phyloP scores from a whole-genome alignment of 1,140 invertebrate genomes.

The Aradophagus sp. region DNA sequence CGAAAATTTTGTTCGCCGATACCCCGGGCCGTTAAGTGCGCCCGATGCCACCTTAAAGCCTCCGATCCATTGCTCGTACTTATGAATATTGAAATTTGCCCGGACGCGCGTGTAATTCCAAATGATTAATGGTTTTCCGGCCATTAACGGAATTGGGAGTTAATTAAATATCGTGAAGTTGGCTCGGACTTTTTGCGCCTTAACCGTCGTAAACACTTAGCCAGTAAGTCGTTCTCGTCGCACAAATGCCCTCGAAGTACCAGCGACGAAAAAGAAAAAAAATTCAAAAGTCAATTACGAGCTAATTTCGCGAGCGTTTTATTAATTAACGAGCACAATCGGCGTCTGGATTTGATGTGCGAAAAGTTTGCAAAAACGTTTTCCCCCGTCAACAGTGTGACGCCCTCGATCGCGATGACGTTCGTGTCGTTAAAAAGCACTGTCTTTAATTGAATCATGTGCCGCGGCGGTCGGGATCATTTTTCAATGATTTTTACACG shows the following conservation, averaged over 20 bases:
- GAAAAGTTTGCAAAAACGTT: too few species aligned
- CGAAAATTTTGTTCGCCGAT: conserved; percentile 21
- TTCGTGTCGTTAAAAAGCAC: too few species aligned
- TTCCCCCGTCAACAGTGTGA: too few species aligned
- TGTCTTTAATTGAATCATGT: not conserved
- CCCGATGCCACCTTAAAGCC: too few species aligned
- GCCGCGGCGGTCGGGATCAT: too few species aligned
- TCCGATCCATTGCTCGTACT: conserved; percentile 32
- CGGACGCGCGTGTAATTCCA: conserved; percentile 22
- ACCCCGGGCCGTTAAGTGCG: conserved; percentile 35
- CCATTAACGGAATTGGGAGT: conserved; percentile 34
- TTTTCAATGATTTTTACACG: not conserved
- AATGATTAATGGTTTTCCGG: conserved; percentile 24
- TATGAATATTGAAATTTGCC: conserved; percentile 39
- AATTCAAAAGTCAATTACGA: too few species aligned
- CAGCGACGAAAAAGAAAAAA: not conserved
- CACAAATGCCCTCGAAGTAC: not conserved
- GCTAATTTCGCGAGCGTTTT: too few species aligned
- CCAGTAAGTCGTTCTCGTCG: not conserved
- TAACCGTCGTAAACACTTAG: not conserved
- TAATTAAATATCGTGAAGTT: conserved; percentile 32
- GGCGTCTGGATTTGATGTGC: too few species aligned
- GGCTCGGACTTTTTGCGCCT: conserved; percentile 13
- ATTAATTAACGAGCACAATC: too few species aligned
- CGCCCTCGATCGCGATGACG: too few species aligned